A percentile compares a stretch with the other conserved stretches of the same genome.
Conservation (phyloP, 2,113 vertebrate genomes). For the Microcebus tavaratra region DNA sequence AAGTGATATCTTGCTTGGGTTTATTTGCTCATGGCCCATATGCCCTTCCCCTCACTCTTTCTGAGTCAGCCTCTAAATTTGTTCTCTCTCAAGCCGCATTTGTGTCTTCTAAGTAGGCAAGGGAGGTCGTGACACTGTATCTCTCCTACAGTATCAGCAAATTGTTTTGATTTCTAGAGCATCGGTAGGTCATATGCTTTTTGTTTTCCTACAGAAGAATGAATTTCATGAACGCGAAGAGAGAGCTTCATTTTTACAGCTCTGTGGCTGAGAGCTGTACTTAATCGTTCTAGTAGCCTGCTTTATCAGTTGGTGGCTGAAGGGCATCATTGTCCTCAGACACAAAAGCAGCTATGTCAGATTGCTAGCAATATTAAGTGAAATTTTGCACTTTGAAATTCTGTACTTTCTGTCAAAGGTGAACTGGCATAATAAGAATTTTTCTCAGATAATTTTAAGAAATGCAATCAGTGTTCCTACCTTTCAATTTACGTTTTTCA, state of each 20-base stretch:
- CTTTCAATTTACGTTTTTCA: background rate
- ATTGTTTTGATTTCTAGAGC: constrained; percentile 52
- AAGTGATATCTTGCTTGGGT: background rate
- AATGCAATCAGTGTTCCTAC: background rate
- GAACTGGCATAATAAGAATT: background rate
- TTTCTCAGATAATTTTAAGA: background rate
- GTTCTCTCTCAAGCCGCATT: background rate
- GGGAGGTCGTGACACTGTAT: background rate
- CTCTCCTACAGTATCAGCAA: constrained; percentile 41
- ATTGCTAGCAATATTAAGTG: constrained; percentile 10
- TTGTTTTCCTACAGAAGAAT: constrained; percentile 23
- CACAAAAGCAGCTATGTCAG: background rate
- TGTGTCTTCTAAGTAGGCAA: background rate
- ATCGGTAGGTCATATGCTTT: constrained; percentile 28
- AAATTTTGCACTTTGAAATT: background rate
- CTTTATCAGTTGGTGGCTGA: constrained; percentile 57
- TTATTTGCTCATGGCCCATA: constrained; percentile 9
- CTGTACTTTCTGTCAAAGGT: background rate
- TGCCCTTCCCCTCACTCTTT: constrained; percentile 33
- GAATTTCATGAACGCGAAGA: constrained; percentile 35
- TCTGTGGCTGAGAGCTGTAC: constrained; percentile 16
- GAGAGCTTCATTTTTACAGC: constrained; percentile 35
- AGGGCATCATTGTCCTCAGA: background rate
- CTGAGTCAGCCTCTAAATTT: constrained; percentile 34
- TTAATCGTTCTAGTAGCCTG: constrained; percentile 22